These are phyloP conservation scores for Orthosia gothica DNA, from an alignment of 2,888 invertebrate species.

Conservation along the genomic window DNA sequence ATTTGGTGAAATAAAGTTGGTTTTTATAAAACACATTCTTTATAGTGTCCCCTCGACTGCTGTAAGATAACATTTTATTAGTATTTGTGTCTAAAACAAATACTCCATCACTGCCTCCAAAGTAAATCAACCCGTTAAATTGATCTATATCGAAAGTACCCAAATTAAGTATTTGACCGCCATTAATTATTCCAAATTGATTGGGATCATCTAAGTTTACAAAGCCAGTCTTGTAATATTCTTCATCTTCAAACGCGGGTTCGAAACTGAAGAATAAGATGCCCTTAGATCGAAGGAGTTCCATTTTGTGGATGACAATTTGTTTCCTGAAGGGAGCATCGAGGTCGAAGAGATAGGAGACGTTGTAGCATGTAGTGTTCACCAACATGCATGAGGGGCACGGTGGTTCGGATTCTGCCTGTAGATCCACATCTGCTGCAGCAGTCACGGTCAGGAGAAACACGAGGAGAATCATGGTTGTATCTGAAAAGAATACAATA, in stretches of 20 bases:
- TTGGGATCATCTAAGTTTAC: slow-evolving; percentile 77
- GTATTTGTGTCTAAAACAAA: slow-evolving; percentile 75
- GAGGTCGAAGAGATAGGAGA: slow-evolving; percentile 79
- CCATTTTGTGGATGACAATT: slow-evolving; percentile 83
- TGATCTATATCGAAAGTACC: slow-evolving; percentile 86
- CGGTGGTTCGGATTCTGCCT: slow-evolving; percentile 25
- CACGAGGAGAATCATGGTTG: slow-evolving; percentile 72
- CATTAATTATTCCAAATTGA: slow-evolving; percentile 72
- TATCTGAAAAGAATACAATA: slow-evolving; percentile 65
- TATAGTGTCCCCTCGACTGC: slow-evolving; percentile 82
- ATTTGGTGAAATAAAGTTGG: slow-evolving; percentile 81
- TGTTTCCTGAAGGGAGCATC: slow-evolving; percentile 80
- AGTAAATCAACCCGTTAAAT: slow-evolving; percentile 78
- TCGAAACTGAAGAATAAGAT: slow-evolving; percentile 84
- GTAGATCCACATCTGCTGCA: slow-evolving; percentile 62
- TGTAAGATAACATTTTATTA: slow-evolving; percentile 77
- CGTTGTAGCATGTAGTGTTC: slow-evolving; percentile 79
- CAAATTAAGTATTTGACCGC: slow-evolving; percentile 79
- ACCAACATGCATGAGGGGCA: slow-evolving; percentile 80
- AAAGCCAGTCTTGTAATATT: slow-evolving; percentile 85
- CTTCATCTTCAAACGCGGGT: slow-evolving; percentile 80
- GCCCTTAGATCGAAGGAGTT: slow-evolving; percentile 77
- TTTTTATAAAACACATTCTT: slow-evolving; percentile 80
- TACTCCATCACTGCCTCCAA: slow-evolving; percentile 85
- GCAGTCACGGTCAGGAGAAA: slow-evolving; percentile 69